Conservation (phyloP, 2,113 vertebrate genomes). For the Platichthys flesus region DNA sequence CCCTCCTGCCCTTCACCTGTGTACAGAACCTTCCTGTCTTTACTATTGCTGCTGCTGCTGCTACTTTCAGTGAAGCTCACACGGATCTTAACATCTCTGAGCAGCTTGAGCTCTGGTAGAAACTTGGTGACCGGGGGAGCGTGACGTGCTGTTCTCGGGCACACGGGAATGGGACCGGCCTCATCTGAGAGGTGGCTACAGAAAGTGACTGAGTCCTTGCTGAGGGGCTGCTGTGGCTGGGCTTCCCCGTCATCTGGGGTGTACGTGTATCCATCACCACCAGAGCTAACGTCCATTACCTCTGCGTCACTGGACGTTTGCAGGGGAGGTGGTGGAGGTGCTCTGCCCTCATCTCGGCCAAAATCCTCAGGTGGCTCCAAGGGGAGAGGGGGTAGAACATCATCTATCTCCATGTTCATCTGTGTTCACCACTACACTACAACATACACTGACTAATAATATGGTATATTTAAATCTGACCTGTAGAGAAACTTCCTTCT, state of each 20-base stretch:
- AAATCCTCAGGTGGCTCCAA: conserved; percentile 90
- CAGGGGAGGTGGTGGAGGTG: conserved; percentile 99
- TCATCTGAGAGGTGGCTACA: conserved; percentile 86
- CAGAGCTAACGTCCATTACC: conserved; percentile 99
- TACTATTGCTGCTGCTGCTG: conserved; percentile 88
- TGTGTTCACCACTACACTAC: conserved; percentile 34
- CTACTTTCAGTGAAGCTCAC: conserved; percentile 93
- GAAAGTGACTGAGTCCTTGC: conserved; percentile 90
- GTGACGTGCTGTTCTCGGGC: conserved; percentile 95
- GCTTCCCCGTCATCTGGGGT: conserved; percentile 90
- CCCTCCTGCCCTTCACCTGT: conserved; percentile 89
- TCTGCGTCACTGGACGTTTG: conserved; percentile 99
- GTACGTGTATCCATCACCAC: conserved; percentile 99
- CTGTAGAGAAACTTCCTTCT: conserved; percentile 23
- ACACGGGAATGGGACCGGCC: conserved; percentile 84
- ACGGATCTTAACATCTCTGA: conserved; percentile 97
- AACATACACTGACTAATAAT: conserved; percentile 29
- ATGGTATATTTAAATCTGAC: conserved; percentile 32
- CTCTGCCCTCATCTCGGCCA: conserved; percentile 87
- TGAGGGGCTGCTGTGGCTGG: conserved; percentile 84
- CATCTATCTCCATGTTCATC: conserved; percentile 88
- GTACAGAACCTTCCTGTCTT: conserved; percentile 97
- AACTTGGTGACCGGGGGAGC: conserved; percentile 93
- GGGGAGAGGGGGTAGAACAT: conserved; percentile 91
- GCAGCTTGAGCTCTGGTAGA: conserved; percentile 94